These are phyloP conservation scores for Alouatta palliata DNA, from an alignment of 2,113 vertebrate species.

Conservation along the genomic window DNA sequence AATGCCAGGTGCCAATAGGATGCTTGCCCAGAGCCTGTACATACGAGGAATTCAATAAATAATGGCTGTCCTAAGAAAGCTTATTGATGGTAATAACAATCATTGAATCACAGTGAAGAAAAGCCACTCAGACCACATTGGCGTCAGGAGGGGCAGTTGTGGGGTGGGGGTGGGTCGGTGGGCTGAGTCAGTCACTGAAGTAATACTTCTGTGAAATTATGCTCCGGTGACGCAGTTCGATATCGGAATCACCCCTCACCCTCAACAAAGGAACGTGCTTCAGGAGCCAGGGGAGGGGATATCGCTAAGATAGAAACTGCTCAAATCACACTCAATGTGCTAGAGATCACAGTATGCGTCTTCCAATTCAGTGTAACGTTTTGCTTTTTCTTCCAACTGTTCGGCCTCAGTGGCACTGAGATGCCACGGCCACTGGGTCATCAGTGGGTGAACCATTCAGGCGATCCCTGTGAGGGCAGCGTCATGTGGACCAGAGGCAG, in stretches of 20 bases:
- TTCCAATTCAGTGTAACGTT: neutral
- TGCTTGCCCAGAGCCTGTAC: neutral
- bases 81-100: too few species aligned
- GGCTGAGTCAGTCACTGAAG: neutral
- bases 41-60: neutral
- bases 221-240: rapidly evolving
- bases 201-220: rapidly evolving
- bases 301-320: rapidly evolving
- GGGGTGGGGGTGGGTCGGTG: rapidly evolving
- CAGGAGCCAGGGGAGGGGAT: neutral
- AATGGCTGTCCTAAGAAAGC: neutral
- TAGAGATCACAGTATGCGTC: neutral
- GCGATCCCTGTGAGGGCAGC: rapidly evolving
- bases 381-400: neutral
- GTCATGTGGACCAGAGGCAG: neutral
- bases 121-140: rapidly evolving
- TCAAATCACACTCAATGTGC: neutral
- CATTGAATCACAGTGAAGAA: neutral
- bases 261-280: neutral
- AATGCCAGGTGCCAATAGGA: neutral
- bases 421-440: rapidly evolving
- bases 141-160: neutral
- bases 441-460: too few species aligned
- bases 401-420: rapidly evolving
- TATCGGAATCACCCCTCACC: neutral